Percentiles rank a stretch among this genome's conserved stretches.
phyloP scores from a whole-genome alignment of 2,888 invertebrate species.

The Quadriops clusia region DNA sequence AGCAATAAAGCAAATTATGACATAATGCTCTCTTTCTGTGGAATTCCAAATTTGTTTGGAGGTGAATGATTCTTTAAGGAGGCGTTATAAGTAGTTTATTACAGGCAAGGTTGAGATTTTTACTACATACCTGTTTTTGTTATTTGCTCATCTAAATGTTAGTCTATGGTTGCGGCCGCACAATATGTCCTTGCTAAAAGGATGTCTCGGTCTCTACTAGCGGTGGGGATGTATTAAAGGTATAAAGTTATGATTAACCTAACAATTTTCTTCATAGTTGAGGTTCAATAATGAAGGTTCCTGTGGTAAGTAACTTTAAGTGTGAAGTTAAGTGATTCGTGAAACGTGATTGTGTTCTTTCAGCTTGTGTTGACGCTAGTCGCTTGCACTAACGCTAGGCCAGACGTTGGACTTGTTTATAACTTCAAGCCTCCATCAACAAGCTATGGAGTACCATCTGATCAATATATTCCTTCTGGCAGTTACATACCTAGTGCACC shows the following conservation, averaged over 20 bases:
- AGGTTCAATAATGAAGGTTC: slow-evolving; percentile 22
- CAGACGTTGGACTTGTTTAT: slow-evolving; percentile 44
- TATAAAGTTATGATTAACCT: slow-evolving; percentile 18
- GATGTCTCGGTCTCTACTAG: slow-evolving; percentile 26
- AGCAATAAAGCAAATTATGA: no score
- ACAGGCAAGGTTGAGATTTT: slow-evolving; percentile 25
- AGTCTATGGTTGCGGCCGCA: slow-evolving; percentile 22
- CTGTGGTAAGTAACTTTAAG: slow-evolving; percentile 25
- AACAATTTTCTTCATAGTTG: slow-evolving; percentile 13
- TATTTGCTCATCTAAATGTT: slow-evolving; percentile 25
- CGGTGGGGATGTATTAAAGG: slow-evolving; percentile 28
- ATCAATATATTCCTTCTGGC: slow-evolving; percentile 14
- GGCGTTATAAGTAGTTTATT: slow-evolving; percentile 15
- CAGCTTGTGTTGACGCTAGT: slow-evolving; percentile 29
- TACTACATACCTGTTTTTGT: slow-evolving; percentile 19
- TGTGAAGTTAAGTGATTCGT: slow-evolving; percentile 8
- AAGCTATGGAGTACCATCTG: slow-evolving; percentile 35
- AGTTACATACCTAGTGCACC: slow-evolving; percentile 16
- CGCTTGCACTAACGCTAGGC: slow-evolving; percentile 44
- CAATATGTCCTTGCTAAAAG: slow-evolving; percentile 31
- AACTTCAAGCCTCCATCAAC: slow-evolving; percentile 37
- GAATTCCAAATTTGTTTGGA: slow-evolving; percentile 3
- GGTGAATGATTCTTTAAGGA: slow-evolving; percentile 15
- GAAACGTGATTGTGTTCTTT: no score
- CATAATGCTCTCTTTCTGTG: no score